Evolutionary conservation across 2,888 invertebrate genomes (phyloP).

Genomic region (Pyralis farinalis): DNA sequence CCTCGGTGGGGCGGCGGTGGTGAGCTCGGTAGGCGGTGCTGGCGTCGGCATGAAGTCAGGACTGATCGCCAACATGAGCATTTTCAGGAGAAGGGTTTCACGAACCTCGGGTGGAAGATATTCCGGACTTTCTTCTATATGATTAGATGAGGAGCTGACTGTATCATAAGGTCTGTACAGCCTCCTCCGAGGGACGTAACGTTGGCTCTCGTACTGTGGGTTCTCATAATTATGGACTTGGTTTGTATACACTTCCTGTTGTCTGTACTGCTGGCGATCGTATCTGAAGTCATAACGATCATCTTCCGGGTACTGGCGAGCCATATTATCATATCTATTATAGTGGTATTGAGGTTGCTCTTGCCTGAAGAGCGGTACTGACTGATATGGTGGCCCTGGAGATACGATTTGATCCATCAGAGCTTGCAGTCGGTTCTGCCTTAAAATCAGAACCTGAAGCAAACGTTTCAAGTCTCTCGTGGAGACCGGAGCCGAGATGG

Average conservation of each 20-base stretch:
- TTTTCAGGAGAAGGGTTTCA: slow-evolving; percentile 85
- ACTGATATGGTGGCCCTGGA: slow-evolving; percentile 52
- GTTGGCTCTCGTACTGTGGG: slow-evolving; percentile 68
- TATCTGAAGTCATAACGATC: slow-evolving; percentile 65
- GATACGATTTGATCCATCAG: slow-evolving; percentile 72
- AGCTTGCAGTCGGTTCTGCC: slow-evolving; percentile 82
- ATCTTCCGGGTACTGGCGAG: slow-evolving; percentile 58
- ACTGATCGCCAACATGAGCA: slow-evolving; percentile 87
- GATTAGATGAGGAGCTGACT: slow-evolving; percentile 59
- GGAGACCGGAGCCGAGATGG: slow-evolving; percentile 85
- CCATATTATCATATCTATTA: slow-evolving; percentile 45
- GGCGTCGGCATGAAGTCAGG: slow-evolving; percentile 76
- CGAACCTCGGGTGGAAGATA: slow-evolving; percentile 85
- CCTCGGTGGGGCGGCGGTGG: slow-evolving; percentile 73
- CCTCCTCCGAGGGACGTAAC: slow-evolving; percentile 64
- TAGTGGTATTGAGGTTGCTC: slow-evolving; percentile 36
- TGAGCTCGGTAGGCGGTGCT: slow-evolving; percentile 63
- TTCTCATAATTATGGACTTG: slow-evolving; percentile 57
- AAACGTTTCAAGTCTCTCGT: slow-evolving; percentile 86
- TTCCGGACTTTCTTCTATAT: slow-evolving; percentile 76
- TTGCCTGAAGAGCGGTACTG: slow-evolving; percentile 48
- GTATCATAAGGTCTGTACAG: slow-evolving; percentile 63
- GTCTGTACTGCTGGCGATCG: slow-evolving; percentile 52
- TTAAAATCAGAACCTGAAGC: slow-evolving; percentile 83
- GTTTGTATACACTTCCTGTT: slow-evolving; percentile 56